Evolutionary conservation across 1,140 invertebrate species (phyloP).

Genomic region (Ganaspis sp.): DNA sequence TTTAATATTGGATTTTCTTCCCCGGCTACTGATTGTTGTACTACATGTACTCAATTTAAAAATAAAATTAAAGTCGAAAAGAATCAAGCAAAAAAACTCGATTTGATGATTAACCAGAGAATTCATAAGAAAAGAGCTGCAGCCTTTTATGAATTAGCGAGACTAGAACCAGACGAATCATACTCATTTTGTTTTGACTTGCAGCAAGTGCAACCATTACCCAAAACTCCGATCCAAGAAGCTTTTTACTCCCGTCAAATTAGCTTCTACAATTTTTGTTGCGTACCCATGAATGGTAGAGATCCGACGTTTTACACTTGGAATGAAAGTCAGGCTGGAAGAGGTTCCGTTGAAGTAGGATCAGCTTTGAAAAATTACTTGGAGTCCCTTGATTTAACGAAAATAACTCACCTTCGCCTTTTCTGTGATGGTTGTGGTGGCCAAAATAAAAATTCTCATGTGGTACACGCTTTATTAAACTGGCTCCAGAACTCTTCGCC

Average conservation of each 20-base stretch:
- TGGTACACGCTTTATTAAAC: conserved; percentile 50
- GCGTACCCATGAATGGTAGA: conserved; percentile 42
- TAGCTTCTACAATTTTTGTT: conserved; percentile 54
- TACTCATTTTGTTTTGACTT: conserved; percentile 50
- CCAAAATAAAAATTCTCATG: conserved; percentile 57
- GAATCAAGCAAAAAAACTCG: not conserved
- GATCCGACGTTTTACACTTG: conserved; percentile 54
- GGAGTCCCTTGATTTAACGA: conserved; percentile 1
- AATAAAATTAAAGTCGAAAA: not conserved
- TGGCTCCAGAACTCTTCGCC: conserved; percentile 47
- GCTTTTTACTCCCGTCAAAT: conserved; percentile 54
- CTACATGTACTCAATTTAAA: not conserved
- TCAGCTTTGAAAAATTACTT: conserved; percentile 53
- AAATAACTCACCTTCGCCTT: conserved; percentile 42
- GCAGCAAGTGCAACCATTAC: conserved; percentile 53
- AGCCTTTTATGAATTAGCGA: not conserved
- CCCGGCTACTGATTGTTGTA: not conserved
- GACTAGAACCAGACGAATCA: not conserved
- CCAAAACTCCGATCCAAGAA: conserved; percentile 47
- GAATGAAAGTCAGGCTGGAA: conserved; percentile 50
- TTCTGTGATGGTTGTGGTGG: conserved; percentile 56
- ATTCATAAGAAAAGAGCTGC: not conserved
- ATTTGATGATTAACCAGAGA: not conserved
- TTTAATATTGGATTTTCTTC: not conserved
- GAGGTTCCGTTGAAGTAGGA: conserved; percentile 45